phyloP scores from a whole-genome alignment of 2,888 invertebrate genomes.

The Lacanobia wlatinum region DNA sequence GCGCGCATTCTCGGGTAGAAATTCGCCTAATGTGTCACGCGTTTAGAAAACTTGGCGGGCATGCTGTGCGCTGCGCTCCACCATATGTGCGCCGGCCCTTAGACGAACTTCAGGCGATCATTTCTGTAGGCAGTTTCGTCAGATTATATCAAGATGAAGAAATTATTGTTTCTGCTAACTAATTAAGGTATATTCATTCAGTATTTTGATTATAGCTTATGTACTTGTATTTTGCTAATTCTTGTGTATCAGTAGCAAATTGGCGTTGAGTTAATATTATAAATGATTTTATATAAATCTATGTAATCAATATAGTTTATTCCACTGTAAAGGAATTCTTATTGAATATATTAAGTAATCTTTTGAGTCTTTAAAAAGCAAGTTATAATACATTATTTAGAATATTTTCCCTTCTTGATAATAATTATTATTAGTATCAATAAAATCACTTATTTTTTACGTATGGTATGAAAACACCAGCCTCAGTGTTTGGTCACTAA shows the following conservation, averaged over 20 bases:
- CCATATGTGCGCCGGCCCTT: too few relatives aligned
- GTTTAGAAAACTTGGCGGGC: too few relatives aligned
- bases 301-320: constrained; percentile 43
- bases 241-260: constrained; percentile 28
- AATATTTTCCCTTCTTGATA: constrained; percentile 3
- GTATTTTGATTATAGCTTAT: constrained; percentile 37
- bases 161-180: background rate
- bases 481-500: constrained; percentile 52
- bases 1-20: too few relatives aligned
- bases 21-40: too few relatives aligned
- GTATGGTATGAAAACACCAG: constrained; percentile 43
- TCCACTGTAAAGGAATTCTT: constrained; percentile 34
- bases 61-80: too few relatives aligned
- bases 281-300: constrained; percentile 42
- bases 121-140: constrained; percentile 6
- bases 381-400: constrained; percentile 13
- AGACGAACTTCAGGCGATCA: background rate
- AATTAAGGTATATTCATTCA: constrained; percentile 20
- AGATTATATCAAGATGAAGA: background rate
- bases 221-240: constrained; percentile 47
- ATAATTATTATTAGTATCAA: background rate
- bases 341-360: background rate
- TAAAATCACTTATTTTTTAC: constrained; percentile 9
- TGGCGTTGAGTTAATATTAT: constrained; percentile 28
- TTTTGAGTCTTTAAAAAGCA: constrained; percentile 29